Conservation (phyloP, 2,797 vertebrate species). For the Tokudaia tokunoshimensis region DNA sequence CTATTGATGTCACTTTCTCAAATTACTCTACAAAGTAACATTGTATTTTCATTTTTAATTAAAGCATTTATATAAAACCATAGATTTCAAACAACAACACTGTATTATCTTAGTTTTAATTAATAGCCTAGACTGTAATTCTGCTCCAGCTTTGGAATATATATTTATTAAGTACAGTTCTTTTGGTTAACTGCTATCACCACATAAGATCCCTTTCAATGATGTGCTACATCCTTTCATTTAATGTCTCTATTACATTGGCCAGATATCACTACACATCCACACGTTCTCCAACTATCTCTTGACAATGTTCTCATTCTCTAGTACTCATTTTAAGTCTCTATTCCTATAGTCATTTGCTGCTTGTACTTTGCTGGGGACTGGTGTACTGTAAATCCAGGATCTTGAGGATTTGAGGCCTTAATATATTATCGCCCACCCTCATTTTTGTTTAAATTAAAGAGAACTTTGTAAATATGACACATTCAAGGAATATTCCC, state of each 20-base stretch:
- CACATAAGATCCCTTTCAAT: neutral
- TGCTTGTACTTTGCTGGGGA: neutral
- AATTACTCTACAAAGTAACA: neutral
- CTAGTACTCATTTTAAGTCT: neutral
- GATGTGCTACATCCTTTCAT: neutral
- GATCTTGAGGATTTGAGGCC: neutral
- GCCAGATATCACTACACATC: fast-evolving
- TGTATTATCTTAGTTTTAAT: neutral
- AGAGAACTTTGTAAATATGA: no score
- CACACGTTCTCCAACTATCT: neutral
- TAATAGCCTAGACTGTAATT: neutral
- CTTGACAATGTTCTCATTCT: neutral
- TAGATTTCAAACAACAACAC: neutral
- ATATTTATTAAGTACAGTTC: neutral
- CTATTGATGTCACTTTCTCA: neutral
- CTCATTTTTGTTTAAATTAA: no score
- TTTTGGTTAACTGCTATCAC: neutral
- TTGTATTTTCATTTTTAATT: neutral
- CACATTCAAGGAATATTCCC: no score
- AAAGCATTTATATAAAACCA: neutral
- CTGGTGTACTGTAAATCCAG: neutral
- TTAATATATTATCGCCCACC: neutral
- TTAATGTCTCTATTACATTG: neutral
- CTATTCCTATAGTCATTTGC: neutral
- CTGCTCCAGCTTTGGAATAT: neutral